Evolutionary conservation across 2,888 invertebrate species (phyloP).

Genomic region (Cremastinae sp.): DNA sequence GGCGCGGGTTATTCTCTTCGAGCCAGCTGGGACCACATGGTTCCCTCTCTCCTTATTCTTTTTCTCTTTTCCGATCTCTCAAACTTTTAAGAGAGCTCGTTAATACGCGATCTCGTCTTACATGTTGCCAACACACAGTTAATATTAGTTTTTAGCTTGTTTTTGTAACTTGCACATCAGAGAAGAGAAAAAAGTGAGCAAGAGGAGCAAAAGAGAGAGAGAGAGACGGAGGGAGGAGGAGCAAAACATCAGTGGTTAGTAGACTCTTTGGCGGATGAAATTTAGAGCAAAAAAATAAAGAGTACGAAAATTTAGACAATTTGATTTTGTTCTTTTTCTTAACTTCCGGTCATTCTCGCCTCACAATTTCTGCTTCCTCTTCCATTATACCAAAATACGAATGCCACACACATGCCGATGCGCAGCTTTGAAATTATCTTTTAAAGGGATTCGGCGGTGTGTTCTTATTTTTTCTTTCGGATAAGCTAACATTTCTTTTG

Average conservation of each 20-base stretch:
- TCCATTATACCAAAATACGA: too few species aligned
- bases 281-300: constrained; percentile 9
- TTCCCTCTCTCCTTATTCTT: constrained; percentile 55
- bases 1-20: constrained; percentile 61
- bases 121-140: constrained; percentile 79
- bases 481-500: constrained; percentile 47
- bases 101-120: constrained; percentile 76
- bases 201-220: neutral
- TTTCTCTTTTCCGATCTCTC: too few species aligned
- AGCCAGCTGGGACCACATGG: constrained; percentile 78
- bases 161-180: constrained; percentile 73
- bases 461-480: constrained; percentile 49
- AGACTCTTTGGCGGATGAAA: constrained; percentile 3
- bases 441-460: constrained; percentile 52
- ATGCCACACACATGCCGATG: constrained; percentile 51
- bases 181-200: constrained; percentile 20
- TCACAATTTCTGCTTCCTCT: constrained; percentile 5
- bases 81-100: constrained; percentile 73
- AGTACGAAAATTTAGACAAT: constrained; percentile 33
- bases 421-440: constrained; percentile 43
- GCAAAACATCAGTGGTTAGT: too few species aligned
- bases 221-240: neutral
- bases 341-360: neutral
- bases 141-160: constrained; percentile 79
- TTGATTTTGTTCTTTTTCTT: constrained; percentile 27